Evolutionary conservation across 2,888 invertebrate species (phyloP), one percentile per base, ranked within the genome.

Genomic region (Zootermopsis nevadensis): DNA sequence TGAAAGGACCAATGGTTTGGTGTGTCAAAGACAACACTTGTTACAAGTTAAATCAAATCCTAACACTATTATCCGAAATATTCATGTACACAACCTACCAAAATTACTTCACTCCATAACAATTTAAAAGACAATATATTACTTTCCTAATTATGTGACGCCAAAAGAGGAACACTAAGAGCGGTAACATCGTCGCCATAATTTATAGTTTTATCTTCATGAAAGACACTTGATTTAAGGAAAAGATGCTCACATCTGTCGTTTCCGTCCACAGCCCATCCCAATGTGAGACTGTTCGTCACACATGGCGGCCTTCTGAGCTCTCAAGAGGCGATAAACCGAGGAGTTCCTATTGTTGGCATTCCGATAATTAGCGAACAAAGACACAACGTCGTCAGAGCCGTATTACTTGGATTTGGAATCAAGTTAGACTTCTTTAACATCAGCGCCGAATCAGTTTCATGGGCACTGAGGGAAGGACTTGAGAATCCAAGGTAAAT

Each of bases 291-390:
- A 85, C 87, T 91, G 0, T 93, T 93, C 85, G 91, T 93, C 83
- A 92, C 92, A 22, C 92, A 93, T 86, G 93, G 92, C 42, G 93
- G 93, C 0, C 88, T 92, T 72, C 89, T 93, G 86, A 92, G 92
- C 84, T 89, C 91, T 22, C 91, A 91, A 84, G 93, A 93, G 87
- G 89, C 92, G 0, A 89, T 92, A 35, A 88, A 90, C 84, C 89
- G 89, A 72, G 89, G 89, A 35, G 91, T 90, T 60, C 91, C 92
- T 2, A 88, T 92, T 81, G 87, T 92, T 81, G 91, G 91, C 69
- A 89, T 92, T 85, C 92, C 92, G 53, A 88, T 92, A 53, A 89
- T 90, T 74, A 90, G 90, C 35, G 92, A 92, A 85, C 92, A 92
- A 86, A 87, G 91, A 90, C 87, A 92, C 38, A 93, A 93, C 87